These are phyloP conservation scores for Polymixis lichenea DNA, from an alignment of 2,888 invertebrate genomes.

Conservation along the genomic window DNA sequence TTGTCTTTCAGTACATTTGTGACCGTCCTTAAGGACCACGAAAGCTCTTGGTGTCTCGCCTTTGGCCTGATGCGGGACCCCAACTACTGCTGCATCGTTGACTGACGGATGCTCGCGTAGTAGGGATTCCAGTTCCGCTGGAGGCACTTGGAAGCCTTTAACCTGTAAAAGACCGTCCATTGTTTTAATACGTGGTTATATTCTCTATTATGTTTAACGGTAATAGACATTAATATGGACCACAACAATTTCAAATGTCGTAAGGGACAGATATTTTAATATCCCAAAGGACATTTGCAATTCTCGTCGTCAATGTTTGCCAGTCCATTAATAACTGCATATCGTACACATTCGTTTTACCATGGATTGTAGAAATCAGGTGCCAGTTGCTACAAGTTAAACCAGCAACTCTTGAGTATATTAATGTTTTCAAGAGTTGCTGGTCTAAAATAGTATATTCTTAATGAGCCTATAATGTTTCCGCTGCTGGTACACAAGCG, in stretches of 20 bases:
- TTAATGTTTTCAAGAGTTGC: too few relatives aligned
- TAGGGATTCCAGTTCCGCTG: constrained; percentile 96
- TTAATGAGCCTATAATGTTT: too few relatives aligned
- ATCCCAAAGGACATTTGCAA: too few relatives aligned
- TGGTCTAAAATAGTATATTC: too few relatives aligned
- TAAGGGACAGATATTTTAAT: too few relatives aligned
- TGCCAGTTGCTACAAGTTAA: neutral
- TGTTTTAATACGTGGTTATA: neutral
- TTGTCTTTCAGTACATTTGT: constrained; percentile 84
- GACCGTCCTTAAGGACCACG: constrained; percentile 88
- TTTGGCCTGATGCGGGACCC: constrained; percentile 92
- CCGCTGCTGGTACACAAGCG: too few relatives aligned
- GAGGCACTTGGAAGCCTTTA: constrained; percentile 95
- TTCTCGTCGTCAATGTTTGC: too few relatives aligned
- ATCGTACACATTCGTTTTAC: too few relatives aligned
- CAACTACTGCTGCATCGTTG: constrained; percentile 95
- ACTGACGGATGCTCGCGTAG: constrained; percentile 94
- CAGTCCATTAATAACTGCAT: too few relatives aligned
- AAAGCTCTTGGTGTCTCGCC: constrained; percentile 96
- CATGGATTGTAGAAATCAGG: neutral
- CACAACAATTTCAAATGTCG: too few relatives aligned
- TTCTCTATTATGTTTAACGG: neutral
- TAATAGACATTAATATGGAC: neutral
- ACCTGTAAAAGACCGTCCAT: constrained; percentile 82
- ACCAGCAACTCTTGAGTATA: neutral